A percentile compares a stretch with the other conserved stretches of the same genome.
Evolutionary conservation across 2,797 vertebrate genomes (phyloP).

Genomic region (Nannoperca australis): DNA sequence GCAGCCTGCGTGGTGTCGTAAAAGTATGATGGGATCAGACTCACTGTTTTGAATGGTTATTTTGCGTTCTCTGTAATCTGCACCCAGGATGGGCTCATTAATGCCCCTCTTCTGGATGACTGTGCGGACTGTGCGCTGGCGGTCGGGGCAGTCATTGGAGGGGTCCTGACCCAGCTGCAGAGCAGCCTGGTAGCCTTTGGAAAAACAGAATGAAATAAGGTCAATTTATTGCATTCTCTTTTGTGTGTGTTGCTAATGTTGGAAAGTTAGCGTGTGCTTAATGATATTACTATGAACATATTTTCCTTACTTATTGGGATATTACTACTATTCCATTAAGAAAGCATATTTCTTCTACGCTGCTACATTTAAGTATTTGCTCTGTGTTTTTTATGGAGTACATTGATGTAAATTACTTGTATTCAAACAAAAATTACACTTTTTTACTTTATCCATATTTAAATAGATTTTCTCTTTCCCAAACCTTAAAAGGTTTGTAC

Average conservation of each 20-base stretch:
- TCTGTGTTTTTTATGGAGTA: neutral
- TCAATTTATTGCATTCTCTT: neutral
- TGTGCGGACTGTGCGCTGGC: conserved; percentile 89
- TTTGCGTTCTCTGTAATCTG: conserved; percentile 92
- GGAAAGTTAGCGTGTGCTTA: neutral
- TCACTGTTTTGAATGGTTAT: conserved; percentile 95
- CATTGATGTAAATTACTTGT: neutral
- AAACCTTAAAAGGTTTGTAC: no score
- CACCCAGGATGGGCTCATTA: conserved; percentile 89
- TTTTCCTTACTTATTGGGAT: neutral
- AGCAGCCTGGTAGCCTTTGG: conserved; percentile 90
- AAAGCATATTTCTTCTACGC: neutral
- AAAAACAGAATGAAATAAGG: neutral
- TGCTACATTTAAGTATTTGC: neutral
- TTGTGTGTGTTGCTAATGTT: neutral
- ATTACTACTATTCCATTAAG: neutral
- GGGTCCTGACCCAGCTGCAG: conserved; percentile 93
- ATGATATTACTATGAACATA: neutral
- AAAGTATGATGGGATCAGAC: conserved; percentile 51
- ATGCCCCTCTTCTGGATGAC: conserved; percentile 92
- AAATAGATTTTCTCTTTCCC: no score
- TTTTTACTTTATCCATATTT: no score
- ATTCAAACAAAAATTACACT: no score
- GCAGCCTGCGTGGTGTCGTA: neutral
- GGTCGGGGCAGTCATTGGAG: conserved; percentile 91